These are phyloP conservation scores for Paedocypris sp. DNA, from an alignment of 2,113 vertebrate genomes.

Conservation along the genomic window DNA sequence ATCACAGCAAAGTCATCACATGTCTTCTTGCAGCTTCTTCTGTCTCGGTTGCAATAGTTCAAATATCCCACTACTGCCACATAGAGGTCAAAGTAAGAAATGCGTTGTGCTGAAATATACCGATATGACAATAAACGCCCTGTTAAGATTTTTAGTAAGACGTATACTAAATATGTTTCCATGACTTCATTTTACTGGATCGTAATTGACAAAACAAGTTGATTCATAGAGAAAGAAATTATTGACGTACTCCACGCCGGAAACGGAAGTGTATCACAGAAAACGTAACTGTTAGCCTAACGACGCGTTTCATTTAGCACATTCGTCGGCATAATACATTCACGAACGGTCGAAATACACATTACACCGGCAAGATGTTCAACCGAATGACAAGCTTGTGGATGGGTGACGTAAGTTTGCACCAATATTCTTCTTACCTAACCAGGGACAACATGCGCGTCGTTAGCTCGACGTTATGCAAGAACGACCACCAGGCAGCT, in stretches of 20 bases:
- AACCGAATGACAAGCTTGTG: conserved; percentile 67
- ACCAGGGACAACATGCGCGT: not conserved
- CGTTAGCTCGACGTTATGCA: not conserved
- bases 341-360: not conserved
- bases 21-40: not conserved
- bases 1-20: conserved; percentile 9
- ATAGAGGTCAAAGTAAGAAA: not conserved
- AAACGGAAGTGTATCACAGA: not conserved
- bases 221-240: too few species aligned
- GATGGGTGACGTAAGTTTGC: conserved; percentile 67
- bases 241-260: too few species aligned
- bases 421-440: too few species aligned
- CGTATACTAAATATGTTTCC: too few species aligned
- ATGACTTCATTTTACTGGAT: too few species aligned
- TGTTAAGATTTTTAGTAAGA: too few species aligned
- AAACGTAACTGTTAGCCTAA: not conserved
- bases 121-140: too few species aligned
- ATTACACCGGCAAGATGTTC: conserved; percentile 48
- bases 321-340: not conserved
- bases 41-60: not conserved
- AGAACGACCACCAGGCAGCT: not conserved
- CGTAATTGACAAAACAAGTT: too few species aligned
- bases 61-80: not conserved
- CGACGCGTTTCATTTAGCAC: not conserved
- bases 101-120: not conserved